A percentile compares a stretch with the other conserved stretches of the same genome.
Conservation (phyloP, 2,888 invertebrate genomes). For the Chorisops tibialis region DNA sequence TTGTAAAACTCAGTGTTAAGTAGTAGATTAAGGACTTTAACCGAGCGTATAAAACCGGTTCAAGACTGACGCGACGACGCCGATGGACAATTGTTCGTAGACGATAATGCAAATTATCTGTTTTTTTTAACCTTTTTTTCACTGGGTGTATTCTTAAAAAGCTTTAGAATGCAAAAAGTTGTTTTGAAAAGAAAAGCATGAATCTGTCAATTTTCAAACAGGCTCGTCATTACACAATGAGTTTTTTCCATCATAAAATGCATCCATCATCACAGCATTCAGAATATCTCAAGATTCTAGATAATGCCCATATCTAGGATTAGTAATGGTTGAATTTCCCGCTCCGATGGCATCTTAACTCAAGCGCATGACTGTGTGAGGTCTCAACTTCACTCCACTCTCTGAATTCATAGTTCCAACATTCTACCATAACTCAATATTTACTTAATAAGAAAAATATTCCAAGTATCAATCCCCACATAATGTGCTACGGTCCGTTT, state of each 20-base stretch:
- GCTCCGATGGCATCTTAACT: constrained; percentile 40
- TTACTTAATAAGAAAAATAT: constrained; percentile 22
- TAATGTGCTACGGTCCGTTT: constrained; percentile 7
- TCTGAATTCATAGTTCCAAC: not conserved
- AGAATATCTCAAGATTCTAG: too few species aligned
- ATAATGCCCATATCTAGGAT: constrained; percentile 41
- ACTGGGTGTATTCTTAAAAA: too few species aligned
- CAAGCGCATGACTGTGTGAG: constrained; percentile 21
- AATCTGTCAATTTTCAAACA: too few species aligned
- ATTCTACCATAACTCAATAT: constrained; percentile 4
- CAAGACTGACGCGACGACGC: too few species aligned
- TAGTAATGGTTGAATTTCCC: constrained; percentile 50
- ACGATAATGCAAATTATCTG: too few species aligned
- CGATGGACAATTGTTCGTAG: too few species aligned
- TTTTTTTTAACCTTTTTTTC: too few species aligned
- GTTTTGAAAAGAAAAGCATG: too few species aligned
- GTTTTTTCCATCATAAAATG: too few species aligned
- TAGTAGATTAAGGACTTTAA: constrained; percentile 24
- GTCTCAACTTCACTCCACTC: constrained; percentile 7
- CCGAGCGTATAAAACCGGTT: not conserved
- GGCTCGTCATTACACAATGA: too few species aligned
- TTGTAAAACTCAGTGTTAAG: constrained; percentile 25
- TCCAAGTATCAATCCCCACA: constrained; percentile 15
- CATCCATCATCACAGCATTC: too few species aligned
- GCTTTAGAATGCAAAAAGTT: too few species aligned